Conservation (phyloP, 2,888 invertebrate species). For the Halocaridina rubra region DNA sequence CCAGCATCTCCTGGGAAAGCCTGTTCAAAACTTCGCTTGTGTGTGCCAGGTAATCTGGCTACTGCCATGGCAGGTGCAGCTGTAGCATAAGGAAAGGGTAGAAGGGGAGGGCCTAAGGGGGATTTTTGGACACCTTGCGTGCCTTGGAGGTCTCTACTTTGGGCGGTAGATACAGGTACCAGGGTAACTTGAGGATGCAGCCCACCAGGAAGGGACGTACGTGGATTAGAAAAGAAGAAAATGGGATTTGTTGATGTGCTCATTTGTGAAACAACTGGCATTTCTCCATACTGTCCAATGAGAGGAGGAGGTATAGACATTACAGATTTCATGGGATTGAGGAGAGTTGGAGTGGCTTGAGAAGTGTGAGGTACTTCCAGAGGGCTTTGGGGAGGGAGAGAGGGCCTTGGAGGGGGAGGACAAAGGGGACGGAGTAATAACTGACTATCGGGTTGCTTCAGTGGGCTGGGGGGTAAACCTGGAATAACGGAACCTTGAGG, state of each 20-base stretch:
- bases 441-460: slow-evolving; percentile 65
- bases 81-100: slow-evolving; percentile 55
- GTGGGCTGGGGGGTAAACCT: slow-evolving; percentile 65
- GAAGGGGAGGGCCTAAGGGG: slow-evolving; percentile 46
- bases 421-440: slow-evolving; percentile 65
- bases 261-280: slow-evolving; percentile 40
- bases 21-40: slow-evolving; percentile 79
- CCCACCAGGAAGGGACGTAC: slow-evolving; percentile 35
- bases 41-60: slow-evolving; percentile 36
- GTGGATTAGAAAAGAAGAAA: slow-evolving; percentile 25
- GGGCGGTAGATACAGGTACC: slow-evolving; percentile 46
- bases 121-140: slow-evolving; percentile 36
- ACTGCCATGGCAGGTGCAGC: slow-evolving; percentile 37
- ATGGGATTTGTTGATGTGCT: slow-evolving; percentile 12
- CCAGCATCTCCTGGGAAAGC: slow-evolving; percentile 73
- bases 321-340: slow-evolving; percentile 57
- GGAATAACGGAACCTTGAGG: slow-evolving; percentile 22
- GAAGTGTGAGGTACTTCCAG: slow-evolving; percentile 44
- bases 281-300: slow-evolving; percentile 47
- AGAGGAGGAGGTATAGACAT: slow-evolving; percentile 51
- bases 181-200: slow-evolving; percentile 42
- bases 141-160: slow-evolving; percentile 39
- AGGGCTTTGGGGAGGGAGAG: slow-evolving; percentile 51
- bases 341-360: slow-evolving; percentile 59
- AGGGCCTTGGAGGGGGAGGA: slow-evolving; percentile 67